Conservation (phyloP, 1,140 invertebrate genomes). For the Archivesica marissinica region DNA sequence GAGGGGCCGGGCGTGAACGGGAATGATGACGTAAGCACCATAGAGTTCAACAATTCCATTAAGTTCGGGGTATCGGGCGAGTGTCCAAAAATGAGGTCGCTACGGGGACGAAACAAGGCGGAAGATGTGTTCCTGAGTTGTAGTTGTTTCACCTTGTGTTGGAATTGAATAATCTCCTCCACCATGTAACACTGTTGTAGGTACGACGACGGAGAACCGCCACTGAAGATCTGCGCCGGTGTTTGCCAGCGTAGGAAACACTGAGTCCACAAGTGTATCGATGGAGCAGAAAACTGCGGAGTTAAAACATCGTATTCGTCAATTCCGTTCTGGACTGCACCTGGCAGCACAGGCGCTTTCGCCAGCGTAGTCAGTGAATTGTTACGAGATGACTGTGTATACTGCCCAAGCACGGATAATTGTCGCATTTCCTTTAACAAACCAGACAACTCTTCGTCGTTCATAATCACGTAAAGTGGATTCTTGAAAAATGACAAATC, state of each 20-base stretch:
- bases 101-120: constrained; percentile 69
- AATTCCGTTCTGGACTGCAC: constrained; percentile 11
- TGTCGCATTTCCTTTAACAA: constrained; percentile 49
- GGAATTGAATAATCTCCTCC: constrained; percentile 80
- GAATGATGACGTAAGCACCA: constrained; percentile 82
- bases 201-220: constrained; percentile 89
- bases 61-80: constrained; percentile 68
- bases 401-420: background rate
- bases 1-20: constrained; percentile 78
- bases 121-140: constrained; percentile 32
- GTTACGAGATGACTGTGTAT: constrained; percentile 46
- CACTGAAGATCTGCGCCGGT: constrained; percentile 91
- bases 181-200: constrained; percentile 83
- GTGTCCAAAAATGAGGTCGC: constrained; percentile 81
- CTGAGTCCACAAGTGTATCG: constrained; percentile 92
- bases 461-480: constrained; percentile 77
- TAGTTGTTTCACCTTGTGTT: constrained; percentile 74
- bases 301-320: constrained; percentile 65
- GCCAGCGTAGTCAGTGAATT: constrained; percentile 61
- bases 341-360: constrained; percentile 32
- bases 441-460: constrained; percentile 56
- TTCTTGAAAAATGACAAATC: constrained; percentile 81
- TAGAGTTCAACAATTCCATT: constrained; percentile 72
- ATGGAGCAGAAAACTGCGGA: constrained; percentile 70
- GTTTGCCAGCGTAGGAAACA: constrained; percentile 95